Evolutionary conservation across 1,140 invertebrate species (phyloP), one percentile per base, ranked within the genome.

Genomic region (Papilio xuthus): DNA sequence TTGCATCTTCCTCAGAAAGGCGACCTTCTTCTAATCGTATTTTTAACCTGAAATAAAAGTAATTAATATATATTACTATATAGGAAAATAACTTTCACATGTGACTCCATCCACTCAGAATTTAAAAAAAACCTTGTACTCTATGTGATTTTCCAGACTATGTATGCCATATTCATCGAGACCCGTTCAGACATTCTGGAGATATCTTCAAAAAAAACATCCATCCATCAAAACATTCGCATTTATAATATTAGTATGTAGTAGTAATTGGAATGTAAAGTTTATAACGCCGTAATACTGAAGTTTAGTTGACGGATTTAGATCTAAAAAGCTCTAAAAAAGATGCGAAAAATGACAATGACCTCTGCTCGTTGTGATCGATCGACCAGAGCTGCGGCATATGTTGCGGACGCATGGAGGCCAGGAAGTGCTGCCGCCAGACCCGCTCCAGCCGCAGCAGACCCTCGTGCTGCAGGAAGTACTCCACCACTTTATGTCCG

Each of bases 361-460:
- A 90, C 88, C 86, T 90, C 37, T 96, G 94, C 72, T 95, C 95
- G 84, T 96, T 97, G 83, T 97, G 97, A 80, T 94, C 95, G 20
- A 97, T 90, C 72, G 97, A 97, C 97, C 97, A 98, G 63, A 97
- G 90, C 7, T 95, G 89, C 0, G 97, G 97, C 85, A 98, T 94
- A 90, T 94, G 95, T 53, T 95, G 89, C 0, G 97, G 97, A 42
- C 96, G 89, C 97, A 98, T 98, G 2, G 94, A 95, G 0, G 93
- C 85, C 9, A 98, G 83, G 88, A 98, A 98, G 89, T 97, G 96
- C 86, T 97, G 94, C 12, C 97, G 92, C 97, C 97, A 98, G 75
- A 96, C 83, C 80, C 95, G 95, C 86, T 98, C 97, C 60, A 98
- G 94, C 67, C 94, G 92, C 1, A 96, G 89, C 2, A 98, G 90